Base-by-base conservation (phyloP, 2,113 vertebrate species). In the Semnopithecus entellus region DNA sequence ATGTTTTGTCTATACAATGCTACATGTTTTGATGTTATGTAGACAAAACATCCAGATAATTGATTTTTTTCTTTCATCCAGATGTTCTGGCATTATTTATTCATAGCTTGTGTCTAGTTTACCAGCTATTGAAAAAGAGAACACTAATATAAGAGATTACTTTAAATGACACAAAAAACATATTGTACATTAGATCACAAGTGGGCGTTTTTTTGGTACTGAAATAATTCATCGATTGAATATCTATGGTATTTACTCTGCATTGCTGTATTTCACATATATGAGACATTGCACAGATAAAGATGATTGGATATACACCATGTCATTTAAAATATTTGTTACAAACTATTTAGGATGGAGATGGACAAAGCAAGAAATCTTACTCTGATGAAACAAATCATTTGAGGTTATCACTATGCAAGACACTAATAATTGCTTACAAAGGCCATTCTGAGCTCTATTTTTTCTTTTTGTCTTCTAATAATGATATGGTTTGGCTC, bases 11-110 rank as follows among this genome's bases (percentile, higher is more conserved):
- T 98, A 83, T 73, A 96, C n/a, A 66, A 2, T 61, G 91, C 52
- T 97, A 57, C 59, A 91, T 97, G 96, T 96, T 98, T 93, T 97
- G 88, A 85, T 95, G 90, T 93, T 85, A 84, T 82, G 30, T 88
- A 98, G 98, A 97, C 96, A 97, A 98, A 98, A 97, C 97, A 97
- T 94, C 40, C 88, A 94, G 94, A 97, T 97, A 96, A 98, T 96
- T 96, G 95, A 75, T 79, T 92, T 93, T 95, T 93, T 88, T 73
- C 50, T 78, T 95, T 90, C 75, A 95, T 70, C 97, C 97, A 98
- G 96, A 97, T 97, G 96, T 93, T 95, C 73, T 96, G 83, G 90
- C 50, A 96, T 97, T 96, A 88, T 97, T 98, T 97, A 85, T 55
- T 45, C 66, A 96, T 84, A 90, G 68, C 59, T 90, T 61, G 10